Evolutionary conservation across 2,797 vertebrate genomes (phyloP).

Genomic region (Martes flavigula): DNA sequence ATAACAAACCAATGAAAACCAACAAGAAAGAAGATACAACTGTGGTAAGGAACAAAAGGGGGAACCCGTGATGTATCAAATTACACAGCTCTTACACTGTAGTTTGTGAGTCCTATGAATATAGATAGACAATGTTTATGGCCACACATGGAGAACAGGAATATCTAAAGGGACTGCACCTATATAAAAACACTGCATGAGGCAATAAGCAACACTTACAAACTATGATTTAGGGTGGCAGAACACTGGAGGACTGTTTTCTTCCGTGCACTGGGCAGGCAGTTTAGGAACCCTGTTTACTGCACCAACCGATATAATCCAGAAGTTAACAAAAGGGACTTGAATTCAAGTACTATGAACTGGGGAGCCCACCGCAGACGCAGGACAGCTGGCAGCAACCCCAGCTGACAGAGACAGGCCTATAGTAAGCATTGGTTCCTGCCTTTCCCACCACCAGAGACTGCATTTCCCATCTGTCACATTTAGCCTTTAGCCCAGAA

Average conservation of each 20-base stretch:
- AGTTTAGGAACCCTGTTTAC: not conserved
- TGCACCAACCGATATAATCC: not conserved
- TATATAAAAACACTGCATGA: not conserved
- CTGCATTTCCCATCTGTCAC: not conserved
- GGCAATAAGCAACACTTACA: not conserved
- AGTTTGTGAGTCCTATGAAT: conserved; percentile 17
- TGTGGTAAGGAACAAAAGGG: conserved; percentile 19
- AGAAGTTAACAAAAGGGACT: not conserved
- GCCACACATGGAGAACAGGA: not conserved
- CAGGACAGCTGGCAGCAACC: not conserved
- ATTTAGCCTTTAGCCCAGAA: not conserved
- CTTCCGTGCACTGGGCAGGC: not conserved
- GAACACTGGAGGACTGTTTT: not conserved
- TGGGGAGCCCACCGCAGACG: not conserved
- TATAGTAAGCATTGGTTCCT: not conserved
- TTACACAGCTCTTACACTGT: not conserved
- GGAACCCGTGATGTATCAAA: not conserved
- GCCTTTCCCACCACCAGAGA: not conserved
- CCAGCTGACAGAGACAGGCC: not conserved
- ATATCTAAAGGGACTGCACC: not conserved
- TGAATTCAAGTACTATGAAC: not conserved
- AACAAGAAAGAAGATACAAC: not conserved
- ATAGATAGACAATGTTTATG: not conserved
- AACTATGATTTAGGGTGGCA: not conserved
- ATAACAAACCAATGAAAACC: not conserved